These are phyloP conservation scores for Synaphobranchus kaupii DNA, from an alignment of 2,797 vertebrate species.

Conservation along the genomic window DNA sequence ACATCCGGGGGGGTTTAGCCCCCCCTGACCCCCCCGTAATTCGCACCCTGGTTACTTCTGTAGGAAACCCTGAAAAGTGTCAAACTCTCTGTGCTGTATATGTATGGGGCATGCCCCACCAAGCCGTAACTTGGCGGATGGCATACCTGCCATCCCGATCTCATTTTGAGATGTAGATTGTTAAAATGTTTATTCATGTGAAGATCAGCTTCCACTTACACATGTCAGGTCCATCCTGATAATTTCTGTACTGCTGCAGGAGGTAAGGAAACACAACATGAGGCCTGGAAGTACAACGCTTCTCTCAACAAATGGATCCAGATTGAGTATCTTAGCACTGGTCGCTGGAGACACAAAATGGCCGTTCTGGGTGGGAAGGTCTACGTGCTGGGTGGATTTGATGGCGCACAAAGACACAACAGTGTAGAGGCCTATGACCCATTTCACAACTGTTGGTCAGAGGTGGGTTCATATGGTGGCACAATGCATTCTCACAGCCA, in stretches of 20 bases:
- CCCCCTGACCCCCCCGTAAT: too few relatives aligned
- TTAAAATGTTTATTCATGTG: not conserved
- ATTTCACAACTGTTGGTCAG: slow-evolving; percentile 95
- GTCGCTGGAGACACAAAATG: slow-evolving; percentile 98
- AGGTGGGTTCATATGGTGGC: slow-evolving; percentile 68
- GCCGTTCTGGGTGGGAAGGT: slow-evolving; percentile 87
- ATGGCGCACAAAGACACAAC: slow-evolving; percentile 85
- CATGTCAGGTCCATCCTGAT: not conserved
- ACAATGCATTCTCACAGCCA: not conserved
- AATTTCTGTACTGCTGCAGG: slow-evolving; percentile 67
- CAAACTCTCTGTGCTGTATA: too few relatives aligned
- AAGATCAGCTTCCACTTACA: not conserved
- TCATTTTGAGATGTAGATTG: not conserved
- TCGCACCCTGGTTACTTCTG: too few relatives aligned
- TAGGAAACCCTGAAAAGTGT: too few relatives aligned
- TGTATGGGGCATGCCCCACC: too few relatives aligned
- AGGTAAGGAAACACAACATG: slow-evolving; percentile 93
- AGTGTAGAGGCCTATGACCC: slow-evolving; percentile 92
- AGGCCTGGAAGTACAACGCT: slow-evolving; percentile 96
- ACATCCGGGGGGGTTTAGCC: too few relatives aligned
- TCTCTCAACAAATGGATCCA: slow-evolving; percentile 98
- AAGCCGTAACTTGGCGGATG: too few relatives aligned
- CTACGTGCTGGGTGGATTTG: slow-evolving; percentile 89
- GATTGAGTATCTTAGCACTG: slow-evolving; percentile 82
- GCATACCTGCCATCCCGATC: too few relatives aligned